A percentile compares a stretch with the other conserved stretches of the same genome.
phyloP scores from a whole-genome alignment of 2,113 vertebrate species.

The Phaethornis superciliosus region DNA sequence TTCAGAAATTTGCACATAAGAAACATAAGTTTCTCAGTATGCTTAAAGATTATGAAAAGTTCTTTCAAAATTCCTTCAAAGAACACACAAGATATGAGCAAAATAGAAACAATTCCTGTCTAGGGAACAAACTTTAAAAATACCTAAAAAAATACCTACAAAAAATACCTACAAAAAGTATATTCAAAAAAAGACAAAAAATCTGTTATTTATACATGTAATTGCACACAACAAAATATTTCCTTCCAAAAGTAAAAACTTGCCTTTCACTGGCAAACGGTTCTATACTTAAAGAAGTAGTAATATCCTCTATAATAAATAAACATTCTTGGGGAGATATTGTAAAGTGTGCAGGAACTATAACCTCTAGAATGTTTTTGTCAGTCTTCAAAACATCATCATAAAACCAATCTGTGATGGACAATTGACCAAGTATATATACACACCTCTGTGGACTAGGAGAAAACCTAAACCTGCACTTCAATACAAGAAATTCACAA shows the following conservation, averaged over 20 bases:
- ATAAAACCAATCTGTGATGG: neutral
- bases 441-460: neutral
- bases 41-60: neutral
- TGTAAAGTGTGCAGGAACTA: neutral
- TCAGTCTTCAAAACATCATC: neutral
- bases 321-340: neutral
- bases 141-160: neutral
- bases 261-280: neutral
- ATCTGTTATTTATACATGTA: neutral
- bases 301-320: neutral
- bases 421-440: neutral
- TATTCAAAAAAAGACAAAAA: neutral
- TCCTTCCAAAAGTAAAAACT: neutral
- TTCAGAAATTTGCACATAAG: neutral
- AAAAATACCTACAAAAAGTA: neutral
- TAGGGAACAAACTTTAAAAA: neutral
- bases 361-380: neutral
- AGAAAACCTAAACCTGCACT: neutral
- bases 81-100: neutral
- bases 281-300: neutral
- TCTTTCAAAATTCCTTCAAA: neutral
- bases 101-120: neutral
- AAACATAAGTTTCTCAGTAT: neutral
- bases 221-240: neutral
- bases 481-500: neutral